Percentiles rank a stretch among this genome's conserved stretches.
phyloP scores from a whole-genome alignment of 2,113 vertebrate species.

The Antennarius striatus region DNA sequence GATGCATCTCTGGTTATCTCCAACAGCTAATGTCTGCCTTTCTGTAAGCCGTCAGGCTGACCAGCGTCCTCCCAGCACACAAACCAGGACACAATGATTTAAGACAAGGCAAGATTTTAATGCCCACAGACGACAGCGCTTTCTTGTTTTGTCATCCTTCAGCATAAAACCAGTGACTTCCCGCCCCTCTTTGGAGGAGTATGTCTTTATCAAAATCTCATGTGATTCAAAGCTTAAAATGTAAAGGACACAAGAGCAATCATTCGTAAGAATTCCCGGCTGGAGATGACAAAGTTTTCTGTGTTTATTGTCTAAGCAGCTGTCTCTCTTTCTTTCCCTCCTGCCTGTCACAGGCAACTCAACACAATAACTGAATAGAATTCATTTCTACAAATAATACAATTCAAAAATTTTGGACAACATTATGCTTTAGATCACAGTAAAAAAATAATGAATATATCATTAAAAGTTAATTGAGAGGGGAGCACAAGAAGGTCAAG shows the following conservation, averaged over 20 bases:
- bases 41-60: conserved; percentile 79
- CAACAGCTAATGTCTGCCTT: conserved; percentile 73
- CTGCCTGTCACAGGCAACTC: background rate
- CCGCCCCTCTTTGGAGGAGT: conserved; percentile 42
- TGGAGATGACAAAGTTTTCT: background rate
- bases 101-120: conserved; percentile 64
- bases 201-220: conserved; percentile 67
- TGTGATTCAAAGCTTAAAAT: conserved; percentile 24
- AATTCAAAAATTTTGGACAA: conserved; percentile 2
- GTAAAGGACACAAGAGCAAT: conserved; percentile 17
- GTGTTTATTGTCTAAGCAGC: background rate
- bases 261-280: background rate
- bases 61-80: conserved; percentile 61
- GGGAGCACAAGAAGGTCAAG: conserved; percentile 73
- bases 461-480: conserved; percentile 80
- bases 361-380: background rate
- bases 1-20: conserved; percentile 87
- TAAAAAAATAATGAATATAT: conserved; percentile 68
- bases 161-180: conserved; percentile 49
- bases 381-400: background rate
- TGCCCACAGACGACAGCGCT: conserved; percentile 49
- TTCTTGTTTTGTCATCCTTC: conserved; percentile 40
- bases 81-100: conserved; percentile 70
- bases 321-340: background rate
- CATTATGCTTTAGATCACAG: conserved; percentile 8